Conservation (phyloP, 2,888 invertebrate species). For the Vesta saturnalis region DNA sequence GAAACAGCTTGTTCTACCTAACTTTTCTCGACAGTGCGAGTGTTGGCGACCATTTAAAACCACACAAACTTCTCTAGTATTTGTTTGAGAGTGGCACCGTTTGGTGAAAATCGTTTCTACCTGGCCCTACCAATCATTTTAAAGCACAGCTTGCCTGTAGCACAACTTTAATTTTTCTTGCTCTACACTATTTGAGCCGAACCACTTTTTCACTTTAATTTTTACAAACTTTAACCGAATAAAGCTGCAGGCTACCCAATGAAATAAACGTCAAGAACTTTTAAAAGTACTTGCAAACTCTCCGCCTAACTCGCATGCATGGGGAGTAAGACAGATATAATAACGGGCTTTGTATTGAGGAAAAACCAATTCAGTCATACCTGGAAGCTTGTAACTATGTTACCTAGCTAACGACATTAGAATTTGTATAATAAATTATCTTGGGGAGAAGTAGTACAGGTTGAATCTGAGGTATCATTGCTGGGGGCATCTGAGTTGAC, state of each 20-base stretch:
- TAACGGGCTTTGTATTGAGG: constrained; percentile 13
- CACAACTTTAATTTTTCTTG: too few relatives aligned
- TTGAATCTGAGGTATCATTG: constrained; percentile 43
- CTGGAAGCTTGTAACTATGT: neutral
- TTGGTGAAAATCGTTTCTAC: constrained; percentile 47
- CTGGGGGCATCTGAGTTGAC: constrained; percentile 44
- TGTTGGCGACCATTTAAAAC: constrained; percentile 51
- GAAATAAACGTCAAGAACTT: too few relatives aligned
- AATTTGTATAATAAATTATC: constrained; percentile 36
- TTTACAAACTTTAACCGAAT: too few relatives aligned
- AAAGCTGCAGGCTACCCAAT: too few relatives aligned
- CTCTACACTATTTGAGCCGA: too few relatives aligned
- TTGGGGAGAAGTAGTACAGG: constrained; percentile 33
- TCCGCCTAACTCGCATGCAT: too few relatives aligned
- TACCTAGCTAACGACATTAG: constrained; percentile 22
- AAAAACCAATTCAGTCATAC: neutral
- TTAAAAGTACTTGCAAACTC: too few relatives aligned
- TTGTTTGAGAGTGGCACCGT: constrained; percentile 44
- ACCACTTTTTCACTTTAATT: too few relatives aligned
- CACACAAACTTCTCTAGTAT: constrained; percentile 49
- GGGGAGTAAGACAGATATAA: too few relatives aligned
- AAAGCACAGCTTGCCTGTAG: constrained; percentile 21
- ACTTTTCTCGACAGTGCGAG: constrained; percentile 50
- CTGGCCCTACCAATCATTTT: constrained; percentile 45
- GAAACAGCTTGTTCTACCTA: constrained; percentile 50